Evolutionary conservation across 2,888 invertebrate species (phyloP).

Genomic region (Leptopilina myrica): DNA sequence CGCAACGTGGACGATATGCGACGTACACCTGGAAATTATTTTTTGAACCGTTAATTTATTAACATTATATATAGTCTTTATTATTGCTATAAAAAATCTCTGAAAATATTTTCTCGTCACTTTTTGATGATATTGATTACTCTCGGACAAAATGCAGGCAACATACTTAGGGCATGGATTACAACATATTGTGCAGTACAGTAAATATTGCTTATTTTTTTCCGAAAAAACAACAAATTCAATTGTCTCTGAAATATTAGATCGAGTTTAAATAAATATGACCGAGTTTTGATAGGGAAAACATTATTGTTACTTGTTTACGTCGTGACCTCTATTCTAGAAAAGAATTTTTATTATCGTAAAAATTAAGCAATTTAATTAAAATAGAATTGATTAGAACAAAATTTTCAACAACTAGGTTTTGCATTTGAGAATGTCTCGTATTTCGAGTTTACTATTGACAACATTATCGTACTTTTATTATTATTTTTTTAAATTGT

Average conservation of each 20-base stretch:
- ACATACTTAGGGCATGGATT: constrained; percentile 8
- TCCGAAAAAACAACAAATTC: background rate
- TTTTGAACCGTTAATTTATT: background rate
- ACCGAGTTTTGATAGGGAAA: constrained; percentile 6
- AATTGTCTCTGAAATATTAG: background rate
- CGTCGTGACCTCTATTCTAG: constrained; percentile 31
- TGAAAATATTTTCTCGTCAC: constrained; percentile 4
- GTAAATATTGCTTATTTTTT: constrained; percentile 19
- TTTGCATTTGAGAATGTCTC: too few species aligned
- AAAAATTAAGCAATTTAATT: too few species aligned
- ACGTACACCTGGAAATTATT: constrained; percentile 21
- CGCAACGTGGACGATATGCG: constrained; percentile 35
- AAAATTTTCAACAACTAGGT: too few species aligned
- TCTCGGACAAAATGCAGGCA: constrained; percentile 19
- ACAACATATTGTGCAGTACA: constrained; percentile 35
- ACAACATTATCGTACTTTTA: background rate
- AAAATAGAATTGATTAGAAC: too few species aligned
- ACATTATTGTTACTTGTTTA: constrained; percentile 24
- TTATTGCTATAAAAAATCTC: background rate
- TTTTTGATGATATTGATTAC: constrained; percentile 38
- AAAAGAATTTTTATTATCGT: constrained; percentile 21
- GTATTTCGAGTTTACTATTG: too few species aligned
- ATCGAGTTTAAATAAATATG: background rate
- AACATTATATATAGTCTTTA: background rate
- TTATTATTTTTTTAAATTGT: background rate